Conservation (phyloP, 2,113 vertebrate species). For the Grammomys dolichurus region DNA sequence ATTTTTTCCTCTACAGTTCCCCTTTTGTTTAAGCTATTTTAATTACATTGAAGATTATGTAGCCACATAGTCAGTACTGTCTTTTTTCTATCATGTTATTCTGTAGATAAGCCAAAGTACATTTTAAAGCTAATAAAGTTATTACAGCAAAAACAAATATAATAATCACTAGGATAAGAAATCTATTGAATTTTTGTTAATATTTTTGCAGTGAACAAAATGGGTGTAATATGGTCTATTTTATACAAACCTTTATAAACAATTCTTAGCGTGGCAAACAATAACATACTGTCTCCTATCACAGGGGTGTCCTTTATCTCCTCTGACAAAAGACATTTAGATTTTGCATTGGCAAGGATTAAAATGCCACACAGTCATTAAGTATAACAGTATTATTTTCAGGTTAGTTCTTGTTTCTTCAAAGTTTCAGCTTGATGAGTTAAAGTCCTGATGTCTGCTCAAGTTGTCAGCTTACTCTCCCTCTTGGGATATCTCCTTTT, state of each 20-base stretch:
- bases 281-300: neutral
- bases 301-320: neutral
- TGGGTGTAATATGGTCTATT: neutral
- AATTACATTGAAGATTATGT: neutral
- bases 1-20: neutral
- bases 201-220: neutral
- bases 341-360: neutral
- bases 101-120: neutral
- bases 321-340: neutral
- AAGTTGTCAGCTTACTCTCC: neutral
- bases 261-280: neutral
- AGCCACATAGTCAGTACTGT: neutral
- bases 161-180: neutral
- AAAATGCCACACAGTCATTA: neutral
- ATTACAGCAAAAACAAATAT: neutral
- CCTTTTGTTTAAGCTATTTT: neutral
- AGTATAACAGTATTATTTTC: neutral
- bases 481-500: neutral
- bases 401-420: neutral
- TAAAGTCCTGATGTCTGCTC: neutral
- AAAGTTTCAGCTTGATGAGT: neutral
- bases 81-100: neutral
- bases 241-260: neutral
- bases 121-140: neutral
- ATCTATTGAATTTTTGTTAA: neutral